phyloP scores from a whole-genome alignment of 2,113 vertebrate species.

The Myrmecophaga tridactyla region DNA sequence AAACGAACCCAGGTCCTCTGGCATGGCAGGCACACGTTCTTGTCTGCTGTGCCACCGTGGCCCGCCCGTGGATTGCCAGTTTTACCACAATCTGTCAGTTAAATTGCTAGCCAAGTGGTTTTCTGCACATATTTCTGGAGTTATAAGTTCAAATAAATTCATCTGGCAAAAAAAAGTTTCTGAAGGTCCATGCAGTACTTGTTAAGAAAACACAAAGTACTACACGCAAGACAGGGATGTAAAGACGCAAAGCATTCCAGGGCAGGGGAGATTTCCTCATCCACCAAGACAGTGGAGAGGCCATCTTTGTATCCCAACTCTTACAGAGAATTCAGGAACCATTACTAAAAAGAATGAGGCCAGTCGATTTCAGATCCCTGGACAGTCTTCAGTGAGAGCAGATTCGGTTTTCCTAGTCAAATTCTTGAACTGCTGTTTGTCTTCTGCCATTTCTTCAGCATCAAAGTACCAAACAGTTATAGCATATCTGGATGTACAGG shows the following conservation, averaged over 20 bases:
- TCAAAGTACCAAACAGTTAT: conserved; percentile 99
- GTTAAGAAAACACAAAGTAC: conserved; percentile 80
- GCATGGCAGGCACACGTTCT: too few relatives aligned
- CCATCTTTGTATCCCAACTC: conserved; percentile 82
- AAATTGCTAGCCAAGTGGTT: conserved; percentile 62
- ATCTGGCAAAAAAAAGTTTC: conserved; percentile 74
- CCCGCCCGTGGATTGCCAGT: conserved; percentile 58
- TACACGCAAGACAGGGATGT: conserved; percentile 70
- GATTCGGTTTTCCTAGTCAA: conserved; percentile 85
- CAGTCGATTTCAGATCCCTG: conserved; percentile 6
- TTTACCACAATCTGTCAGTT: conserved; percentile 69
- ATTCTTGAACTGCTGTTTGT: conserved; percentile 93
- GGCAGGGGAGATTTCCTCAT: conserved; percentile 33
- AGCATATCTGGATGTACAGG: conserved; percentile 93
- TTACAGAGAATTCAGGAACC: conserved; percentile 66
- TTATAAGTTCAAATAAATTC: conserved; percentile 71
- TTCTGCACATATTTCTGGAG: conserved; percentile 55
- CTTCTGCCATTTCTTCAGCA: conserved; percentile 94
- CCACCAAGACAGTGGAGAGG: conserved; percentile 65
- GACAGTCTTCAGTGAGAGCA: conserved; percentile 82
- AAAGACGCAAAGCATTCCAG: conserved; percentile 49
- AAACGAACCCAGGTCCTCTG: too few relatives aligned
- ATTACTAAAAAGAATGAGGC: conserved; percentile 30
- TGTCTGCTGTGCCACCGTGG: too few relatives aligned
- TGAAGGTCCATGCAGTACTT: conserved; percentile 62